Evolutionary conservation across 2,113 vertebrate species (phyloP).

Genomic region (Cinclus mexicanus): DNA sequence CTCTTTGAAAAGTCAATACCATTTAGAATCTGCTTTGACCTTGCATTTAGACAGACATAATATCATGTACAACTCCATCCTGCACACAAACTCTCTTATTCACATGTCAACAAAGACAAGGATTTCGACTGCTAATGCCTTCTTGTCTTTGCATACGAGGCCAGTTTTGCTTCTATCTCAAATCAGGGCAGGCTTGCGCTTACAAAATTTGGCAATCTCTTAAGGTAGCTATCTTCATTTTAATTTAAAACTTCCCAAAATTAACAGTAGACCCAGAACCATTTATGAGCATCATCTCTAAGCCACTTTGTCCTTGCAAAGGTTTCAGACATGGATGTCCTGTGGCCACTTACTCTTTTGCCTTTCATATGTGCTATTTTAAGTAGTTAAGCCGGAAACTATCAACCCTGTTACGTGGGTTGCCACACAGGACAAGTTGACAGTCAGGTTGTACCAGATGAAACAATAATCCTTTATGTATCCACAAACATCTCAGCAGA

Average conservation of each 20-base stretch:
- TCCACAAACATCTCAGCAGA: not conserved
- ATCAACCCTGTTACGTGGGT: not conserved
- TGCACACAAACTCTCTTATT: not conserved
- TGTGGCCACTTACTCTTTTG: not conserved
- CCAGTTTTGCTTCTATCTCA: not conserved
- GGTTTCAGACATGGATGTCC: not conserved
- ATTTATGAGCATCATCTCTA: not conserved
- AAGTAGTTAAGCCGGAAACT: not conserved
- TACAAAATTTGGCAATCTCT: not conserved
- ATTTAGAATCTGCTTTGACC: constrained; percentile 35
- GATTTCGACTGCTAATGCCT: not conserved
- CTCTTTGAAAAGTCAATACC: constrained; percentile 25
- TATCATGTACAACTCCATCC: not conserved
- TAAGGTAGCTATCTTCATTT: not conserved
- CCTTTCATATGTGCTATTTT: not conserved
- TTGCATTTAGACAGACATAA: constrained; percentile 22
- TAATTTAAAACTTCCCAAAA: not conserved
- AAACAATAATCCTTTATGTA: not conserved
- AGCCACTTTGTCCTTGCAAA: not conserved
- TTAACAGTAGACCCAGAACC: not conserved
- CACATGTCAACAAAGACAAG: not conserved
- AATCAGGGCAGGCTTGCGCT: not conserved
- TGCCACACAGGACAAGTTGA: not conserved
- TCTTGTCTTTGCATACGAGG: not conserved
- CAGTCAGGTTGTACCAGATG: not conserved